Evolutionary conservation across 2,113 vertebrate genomes (phyloP).

Genomic region (Neolamprologus modestus): DNA sequence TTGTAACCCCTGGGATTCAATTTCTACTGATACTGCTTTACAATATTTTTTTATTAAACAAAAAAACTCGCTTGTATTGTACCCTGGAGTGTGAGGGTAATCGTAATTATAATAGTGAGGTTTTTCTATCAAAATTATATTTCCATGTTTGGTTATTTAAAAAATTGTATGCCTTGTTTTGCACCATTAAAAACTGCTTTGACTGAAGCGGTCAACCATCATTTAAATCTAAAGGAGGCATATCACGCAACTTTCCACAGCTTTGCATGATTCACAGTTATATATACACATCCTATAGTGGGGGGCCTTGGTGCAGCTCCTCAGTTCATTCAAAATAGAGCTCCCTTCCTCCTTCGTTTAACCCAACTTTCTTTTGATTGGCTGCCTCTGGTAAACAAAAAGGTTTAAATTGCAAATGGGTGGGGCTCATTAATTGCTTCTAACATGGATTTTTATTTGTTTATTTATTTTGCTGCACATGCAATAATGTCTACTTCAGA

Average conservation of each 20-base stretch:
- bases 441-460: background rate
- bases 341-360: background rate
- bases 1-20: background rate
- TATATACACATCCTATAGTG: background rate
- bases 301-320: background rate
- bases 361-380: background rate
- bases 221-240: background rate
- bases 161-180: background rate
- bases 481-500: background rate
- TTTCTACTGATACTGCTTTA: background rate
- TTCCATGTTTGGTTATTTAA: background rate
- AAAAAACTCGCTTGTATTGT: background rate
- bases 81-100: background rate
- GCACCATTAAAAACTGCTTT: background rate
- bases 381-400: background rate
- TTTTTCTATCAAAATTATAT: background rate
- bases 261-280: background rate
- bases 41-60: background rate
- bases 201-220: background rate
- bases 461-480: background rate
- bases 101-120: background rate
- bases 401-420: background rate
- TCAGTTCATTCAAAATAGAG: background rate
- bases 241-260: background rate
- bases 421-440: background rate